Evolutionary conservation across 2,888 invertebrate genomes (phyloP).

Genomic region (Drepanosiphum platanoidis): DNA sequence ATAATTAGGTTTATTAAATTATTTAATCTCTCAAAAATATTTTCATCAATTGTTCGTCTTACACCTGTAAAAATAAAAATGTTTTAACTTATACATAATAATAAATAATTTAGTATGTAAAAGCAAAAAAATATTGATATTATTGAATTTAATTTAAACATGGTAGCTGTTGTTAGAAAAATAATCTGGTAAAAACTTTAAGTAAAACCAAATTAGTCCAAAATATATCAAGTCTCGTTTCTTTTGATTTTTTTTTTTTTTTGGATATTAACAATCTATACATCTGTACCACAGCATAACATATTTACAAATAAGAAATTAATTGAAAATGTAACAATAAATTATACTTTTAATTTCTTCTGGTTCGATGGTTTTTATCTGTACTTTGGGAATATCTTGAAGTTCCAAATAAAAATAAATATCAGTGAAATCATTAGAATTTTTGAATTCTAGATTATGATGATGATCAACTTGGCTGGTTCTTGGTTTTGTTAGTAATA

Average conservation of each 20-base stretch:
- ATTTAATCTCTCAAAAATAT: slow-evolving; percentile 24
- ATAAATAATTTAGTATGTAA: no score
- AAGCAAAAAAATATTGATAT: no score
- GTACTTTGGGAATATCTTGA: slow-evolving; percentile 37
- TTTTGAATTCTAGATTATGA: neutral
- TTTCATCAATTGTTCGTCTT: slow-evolving; percentile 31
- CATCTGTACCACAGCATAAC: no score
- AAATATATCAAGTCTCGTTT: no score
- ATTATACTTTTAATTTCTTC: slow-evolving; percentile 41
- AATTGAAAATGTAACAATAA: neutral
- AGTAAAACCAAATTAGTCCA: no score
- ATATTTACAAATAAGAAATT: no score
- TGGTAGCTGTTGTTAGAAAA: no score
- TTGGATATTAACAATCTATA: no score
- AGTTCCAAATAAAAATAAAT: slow-evolving; percentile 22
- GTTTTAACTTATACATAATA: no score
- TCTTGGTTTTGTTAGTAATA: slow-evolving; percentile 40
- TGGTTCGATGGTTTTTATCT: neutral
- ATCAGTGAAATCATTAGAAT: neutral
- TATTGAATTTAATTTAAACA: no score
- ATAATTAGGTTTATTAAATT: slow-evolving; percentile 11
- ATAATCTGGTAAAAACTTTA: no score
- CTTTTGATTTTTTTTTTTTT: no score
- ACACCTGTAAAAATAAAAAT: slow-evolving; percentile 15
- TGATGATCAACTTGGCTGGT: neutral